Conservation (phyloP, 2,888 invertebrate species). For the Pterostichus madidus region DNA sequence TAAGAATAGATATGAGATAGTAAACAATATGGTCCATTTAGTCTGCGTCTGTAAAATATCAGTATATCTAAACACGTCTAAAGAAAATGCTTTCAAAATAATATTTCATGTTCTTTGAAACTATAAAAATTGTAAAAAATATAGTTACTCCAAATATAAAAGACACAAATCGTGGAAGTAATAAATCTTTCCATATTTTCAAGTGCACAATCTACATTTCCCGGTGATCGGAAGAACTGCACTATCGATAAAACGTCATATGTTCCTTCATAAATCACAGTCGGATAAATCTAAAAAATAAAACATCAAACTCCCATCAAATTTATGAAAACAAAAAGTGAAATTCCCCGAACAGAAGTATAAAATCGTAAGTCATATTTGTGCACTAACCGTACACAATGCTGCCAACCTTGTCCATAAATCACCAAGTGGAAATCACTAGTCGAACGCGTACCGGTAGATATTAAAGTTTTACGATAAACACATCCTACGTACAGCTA, state of each 20-base stretch:
- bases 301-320: slow-evolving; percentile 56
- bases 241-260: slow-evolving; percentile 32
- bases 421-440: slow-evolving; percentile 56
- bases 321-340: slow-evolving; percentile 60
- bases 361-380: slow-evolving; percentile 55
- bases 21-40: too few species aligned
- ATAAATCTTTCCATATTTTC: slow-evolving; percentile 33
- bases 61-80: too few species aligned
- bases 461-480: slow-evolving; percentile 67
- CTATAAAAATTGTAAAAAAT: too few species aligned
- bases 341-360: slow-evolving; percentile 11
- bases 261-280: slow-evolving; percentile 33
- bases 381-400: slow-evolving; percentile 57
- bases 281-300: slow-evolving; percentile 39
- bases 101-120: too few species aligned
- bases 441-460: slow-evolving; percentile 49
- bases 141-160: too few species aligned
- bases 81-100: too few species aligned
- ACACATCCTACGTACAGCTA: slow-evolving; percentile 52
- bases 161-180: slow-evolving; percentile 1
- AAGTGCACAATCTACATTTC: slow-evolving; percentile 27
- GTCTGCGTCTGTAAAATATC: too few species aligned
- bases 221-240: slow-evolving; percentile 21
- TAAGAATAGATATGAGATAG: too few species aligned
- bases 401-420: slow-evolving; percentile 53